Conservation (phyloP, 2,888 invertebrate species). For the Helobdella robusta region DNA sequence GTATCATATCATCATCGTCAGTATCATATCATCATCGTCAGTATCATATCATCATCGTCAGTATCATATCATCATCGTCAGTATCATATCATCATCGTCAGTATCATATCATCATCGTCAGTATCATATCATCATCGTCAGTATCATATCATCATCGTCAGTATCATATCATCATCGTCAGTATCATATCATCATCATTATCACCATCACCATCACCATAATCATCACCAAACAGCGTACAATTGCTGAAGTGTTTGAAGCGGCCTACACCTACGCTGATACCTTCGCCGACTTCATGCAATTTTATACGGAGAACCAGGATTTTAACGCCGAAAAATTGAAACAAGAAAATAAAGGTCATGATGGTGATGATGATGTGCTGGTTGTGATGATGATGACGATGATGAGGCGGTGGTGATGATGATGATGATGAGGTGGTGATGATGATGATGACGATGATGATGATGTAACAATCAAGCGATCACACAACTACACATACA, state of each 20-base stretch:
- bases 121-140: too few species aligned
- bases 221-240: slow-evolving; percentile 41
- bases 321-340: slow-evolving; percentile 59
- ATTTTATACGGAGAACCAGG: slow-evolving; percentile 63
- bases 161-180: too few species aligned
- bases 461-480: slow-evolving; percentile 1
- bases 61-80: too few species aligned
- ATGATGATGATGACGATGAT: slow-evolving; percentile 8
- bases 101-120: too few species aligned
- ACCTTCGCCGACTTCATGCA: slow-evolving; percentile 60
- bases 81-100: too few species aligned
- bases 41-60: too few species aligned
- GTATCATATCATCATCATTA: too few species aligned
- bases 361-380: background rate
- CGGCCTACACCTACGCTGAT: slow-evolving; percentile 58
- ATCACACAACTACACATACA: too few species aligned
- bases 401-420: background rate
- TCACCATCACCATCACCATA: too few species aligned
- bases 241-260: slow-evolving; percentile 58
- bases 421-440: background rate
- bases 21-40: too few species aligned
- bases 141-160: too few species aligned
- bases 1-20: too few species aligned
- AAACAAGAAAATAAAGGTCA: slow-evolving; percentile 56
- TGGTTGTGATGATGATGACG: background rate